These are phyloP conservation scores for Pheosia gnoma DNA, from an alignment of 2,888 invertebrate genomes.

Conservation along the genomic window DNA sequence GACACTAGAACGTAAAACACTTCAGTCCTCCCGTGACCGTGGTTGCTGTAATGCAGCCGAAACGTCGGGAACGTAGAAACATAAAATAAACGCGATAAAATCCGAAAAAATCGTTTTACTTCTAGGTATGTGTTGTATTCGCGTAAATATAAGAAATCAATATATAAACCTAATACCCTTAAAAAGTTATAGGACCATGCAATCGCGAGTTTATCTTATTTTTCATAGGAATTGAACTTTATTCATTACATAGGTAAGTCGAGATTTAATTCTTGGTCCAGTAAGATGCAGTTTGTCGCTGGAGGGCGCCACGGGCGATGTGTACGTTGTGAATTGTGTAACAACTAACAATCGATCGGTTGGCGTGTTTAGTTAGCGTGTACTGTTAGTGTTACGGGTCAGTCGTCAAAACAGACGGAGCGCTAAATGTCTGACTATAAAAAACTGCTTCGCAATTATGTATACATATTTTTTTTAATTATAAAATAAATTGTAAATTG, in stretches of 20 bases:
- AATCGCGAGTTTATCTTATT: no score
- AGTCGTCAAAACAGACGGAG: slow-evolving; percentile 9
- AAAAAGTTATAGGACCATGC: no score
- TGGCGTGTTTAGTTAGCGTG: slow-evolving; percentile 14
- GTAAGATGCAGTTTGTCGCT: neutral
- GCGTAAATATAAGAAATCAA: no score
- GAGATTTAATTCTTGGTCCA: no score
- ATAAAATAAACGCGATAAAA: no score
- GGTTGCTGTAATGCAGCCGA: no score
- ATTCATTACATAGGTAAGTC: neutral
- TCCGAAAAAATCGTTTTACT: no score
- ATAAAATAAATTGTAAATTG: neutral
- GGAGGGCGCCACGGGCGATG: slow-evolving; percentile 30
- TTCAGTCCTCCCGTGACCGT: no score
- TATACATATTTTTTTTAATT: neutral
- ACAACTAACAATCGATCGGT: neutral
- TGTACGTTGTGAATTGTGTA: slow-evolving; percentile 24
- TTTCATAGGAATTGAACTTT: neutral
- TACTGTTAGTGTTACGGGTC: slow-evolving; percentile 30
- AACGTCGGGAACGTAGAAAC: no score
- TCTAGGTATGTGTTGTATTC: no score
- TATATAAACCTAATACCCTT: no score
- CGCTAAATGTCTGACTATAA: neutral
- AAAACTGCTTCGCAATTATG: neutral
- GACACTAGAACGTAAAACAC: no score